These are phyloP conservation scores for Temnothorax curvispinosus DNA, from an alignment of 1,140 invertebrate species.

Conservation along the genomic window DNA sequence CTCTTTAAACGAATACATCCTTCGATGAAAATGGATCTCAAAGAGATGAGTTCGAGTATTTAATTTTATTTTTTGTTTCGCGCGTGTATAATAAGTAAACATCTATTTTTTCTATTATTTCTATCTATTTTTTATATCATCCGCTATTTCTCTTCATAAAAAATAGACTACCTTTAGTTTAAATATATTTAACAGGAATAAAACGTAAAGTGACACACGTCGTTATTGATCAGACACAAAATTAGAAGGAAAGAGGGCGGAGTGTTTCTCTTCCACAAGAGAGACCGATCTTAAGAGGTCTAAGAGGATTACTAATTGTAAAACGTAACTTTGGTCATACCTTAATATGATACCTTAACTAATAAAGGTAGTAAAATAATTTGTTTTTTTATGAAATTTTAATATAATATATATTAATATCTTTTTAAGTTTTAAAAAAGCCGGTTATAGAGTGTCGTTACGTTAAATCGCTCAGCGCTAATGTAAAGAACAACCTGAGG, in stretches of 20 bases:
- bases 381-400: background rate
- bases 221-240: constrained; percentile 50
- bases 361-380: background rate
- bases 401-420: background rate
- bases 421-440: background rate
- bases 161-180: background rate
- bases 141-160: background rate
- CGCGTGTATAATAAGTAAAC: background rate
- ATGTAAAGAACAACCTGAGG: background rate
- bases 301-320: constrained; percentile 13
- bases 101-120: background rate
- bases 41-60: background rate
- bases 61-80: background rate
- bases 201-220: constrained; percentile 20
- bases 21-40: background rate
- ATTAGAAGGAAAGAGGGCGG: background rate
- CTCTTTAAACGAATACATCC: background rate
- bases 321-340: constrained; percentile 13
- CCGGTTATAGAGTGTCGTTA: background rate
- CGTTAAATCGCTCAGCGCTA: background rate
- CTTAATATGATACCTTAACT: background rate
- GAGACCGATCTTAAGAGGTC: background rate
- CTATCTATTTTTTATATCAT: background rate
- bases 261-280: background rate
- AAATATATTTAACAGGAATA: constrained; percentile 9